Conservation (phyloP, 2,113 vertebrate genomes). For the Mus musculus region GRCm39 chr9:83654001-83654500, state of each 20-base stretch:
- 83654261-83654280: background rate
- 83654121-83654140: background rate
- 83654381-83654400: background rate
- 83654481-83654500: background rate
- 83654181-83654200: background rate
- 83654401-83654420: background rate
- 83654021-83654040: background rate
- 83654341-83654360: background rate
- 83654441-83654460: background rate
- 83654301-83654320: background rate
- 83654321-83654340: background rate
- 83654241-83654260: background rate
- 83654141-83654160: background rate
- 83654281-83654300: background rate
- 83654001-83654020: background rate
- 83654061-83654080: background rate
- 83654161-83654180: background rate
- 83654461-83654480: background rate
- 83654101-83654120: background rate
- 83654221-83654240: background rate
- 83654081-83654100: background rate
- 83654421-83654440: background rate
- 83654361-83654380: background rate
- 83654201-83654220: background rate
- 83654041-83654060: background rate